Evolutionary conservation across 2,888 invertebrate species (phyloP).

Genomic region (Ellobium chinense): DNA sequence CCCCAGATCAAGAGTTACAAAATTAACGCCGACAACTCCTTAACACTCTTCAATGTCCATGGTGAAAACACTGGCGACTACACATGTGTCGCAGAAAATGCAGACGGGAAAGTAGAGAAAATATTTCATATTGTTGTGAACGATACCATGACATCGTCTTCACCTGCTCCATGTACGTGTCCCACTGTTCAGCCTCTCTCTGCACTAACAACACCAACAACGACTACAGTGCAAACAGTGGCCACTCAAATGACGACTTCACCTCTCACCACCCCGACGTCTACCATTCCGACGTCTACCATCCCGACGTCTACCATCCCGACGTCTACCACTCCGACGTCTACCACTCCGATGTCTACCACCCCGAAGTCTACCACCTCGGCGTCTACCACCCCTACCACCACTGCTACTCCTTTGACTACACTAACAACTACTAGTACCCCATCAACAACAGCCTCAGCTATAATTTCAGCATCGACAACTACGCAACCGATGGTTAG

Average conservation of each 20-base stretch:
- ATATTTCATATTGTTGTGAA: neutral
- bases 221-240: neutral
- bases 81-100: conserved; percentile 11
- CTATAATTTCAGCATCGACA: too few relatives aligned
- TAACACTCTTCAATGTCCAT: conserved; percentile 25
- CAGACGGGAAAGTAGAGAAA: conserved; percentile 9
- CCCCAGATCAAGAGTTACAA: conserved; percentile 10
- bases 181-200: neutral
- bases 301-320: neutral
- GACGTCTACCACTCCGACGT: neutral
- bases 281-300: neutral
- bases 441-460: neutral
- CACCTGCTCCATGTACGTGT: neutral
- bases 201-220: neutral
- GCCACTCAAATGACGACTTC: neutral
- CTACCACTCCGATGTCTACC: neutral
- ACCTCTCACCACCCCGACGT: neutral
- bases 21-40: conserved; percentile 5
- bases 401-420: neutral
- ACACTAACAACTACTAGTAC: neutral
- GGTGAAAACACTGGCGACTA: conserved; percentile 12
- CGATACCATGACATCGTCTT: neutral
- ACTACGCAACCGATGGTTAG: too few relatives aligned
- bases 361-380: neutral
- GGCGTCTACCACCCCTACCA: neutral